Evolutionary conservation across 1,140 invertebrate species (phyloP).

Genomic region (Drosophila oshimai): DNA sequence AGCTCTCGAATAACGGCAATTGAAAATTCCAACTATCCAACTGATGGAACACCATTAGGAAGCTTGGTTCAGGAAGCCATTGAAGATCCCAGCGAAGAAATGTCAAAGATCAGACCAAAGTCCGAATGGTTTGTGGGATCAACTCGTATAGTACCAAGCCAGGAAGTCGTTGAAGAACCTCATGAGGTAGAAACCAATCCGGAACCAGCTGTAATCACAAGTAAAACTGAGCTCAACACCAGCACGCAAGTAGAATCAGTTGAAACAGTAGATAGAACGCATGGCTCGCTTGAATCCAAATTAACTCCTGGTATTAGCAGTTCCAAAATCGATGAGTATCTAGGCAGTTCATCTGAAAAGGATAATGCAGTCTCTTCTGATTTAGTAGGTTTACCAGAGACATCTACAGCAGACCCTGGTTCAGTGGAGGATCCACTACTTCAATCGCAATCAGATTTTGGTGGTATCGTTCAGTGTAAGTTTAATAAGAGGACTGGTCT

Average conservation of each 20-base stretch:
- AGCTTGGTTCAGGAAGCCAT: slow-evolving; percentile 7
- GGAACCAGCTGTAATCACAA: not conserved
- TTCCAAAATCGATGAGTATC: slow-evolving; percentile 26
- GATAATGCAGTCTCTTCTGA: slow-evolving; percentile 62
- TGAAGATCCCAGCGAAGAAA: not conserved
- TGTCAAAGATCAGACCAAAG: not conserved
- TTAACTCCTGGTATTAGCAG: slow-evolving; percentile 50
- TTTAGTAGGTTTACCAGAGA: slow-evolving; percentile 56
- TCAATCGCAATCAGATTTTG: not conserved
- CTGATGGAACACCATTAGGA: slow-evolving; percentile 10
- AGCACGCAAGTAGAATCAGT: slow-evolving; percentile 33
- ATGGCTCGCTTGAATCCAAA: slow-evolving; percentile 53
- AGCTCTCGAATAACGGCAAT: slow-evolving; percentile 40
- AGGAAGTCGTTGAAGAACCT: slow-evolving; percentile 5
- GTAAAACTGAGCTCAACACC: slow-evolving; percentile 20
- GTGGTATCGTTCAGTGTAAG: slow-evolving; percentile 22
- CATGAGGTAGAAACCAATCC: slow-evolving; percentile 7
- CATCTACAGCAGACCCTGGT: not conserved
- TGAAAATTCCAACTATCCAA: slow-evolving; percentile 1
- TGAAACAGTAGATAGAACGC: slow-evolving; percentile 26
- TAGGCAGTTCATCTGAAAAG: slow-evolving; percentile 32
- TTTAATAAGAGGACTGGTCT: no score
- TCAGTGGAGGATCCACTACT: slow-evolving; percentile 14
- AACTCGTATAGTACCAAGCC: slow-evolving; percentile 46
- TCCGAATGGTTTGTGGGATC: slow-evolving; percentile 67